phyloP scores from a whole-genome alignment of 2,113 vertebrate species.

The Loxodonta africana region DNA sequence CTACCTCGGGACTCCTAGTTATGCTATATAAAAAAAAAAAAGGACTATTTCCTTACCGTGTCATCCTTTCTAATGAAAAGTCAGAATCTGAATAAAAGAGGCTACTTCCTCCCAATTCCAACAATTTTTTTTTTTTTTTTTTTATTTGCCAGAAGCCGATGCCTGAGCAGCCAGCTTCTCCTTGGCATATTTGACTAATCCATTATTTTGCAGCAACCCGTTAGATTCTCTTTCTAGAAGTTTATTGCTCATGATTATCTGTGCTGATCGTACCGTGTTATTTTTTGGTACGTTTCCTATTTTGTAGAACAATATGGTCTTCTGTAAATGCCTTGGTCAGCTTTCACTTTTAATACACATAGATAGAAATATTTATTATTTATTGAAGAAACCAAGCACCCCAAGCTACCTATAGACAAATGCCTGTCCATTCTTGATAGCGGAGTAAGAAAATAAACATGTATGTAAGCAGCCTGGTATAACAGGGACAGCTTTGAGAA shows the following conservation, averaged over 20 bases:
- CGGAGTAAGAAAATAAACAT: slow-evolving; percentile 34
- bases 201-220: neutral
- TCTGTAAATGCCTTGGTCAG: neutral
- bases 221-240: neutral
- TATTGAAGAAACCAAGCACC: neutral
- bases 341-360: neutral
- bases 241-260: neutral
- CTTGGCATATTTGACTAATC: neutral
- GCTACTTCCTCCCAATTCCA: neutral
- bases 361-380: neutral
- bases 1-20: neutral
- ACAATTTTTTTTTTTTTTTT: neutral
- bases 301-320: neutral
- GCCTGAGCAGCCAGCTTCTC: neutral
- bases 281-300: neutral
- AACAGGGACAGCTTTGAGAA: neutral
- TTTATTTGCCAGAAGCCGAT: neutral
- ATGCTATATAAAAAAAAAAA: no score
- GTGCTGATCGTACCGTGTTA: neutral
- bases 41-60: neutral
- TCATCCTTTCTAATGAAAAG: neutral
- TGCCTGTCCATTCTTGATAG: neutral
- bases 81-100: neutral
- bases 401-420: neutral
- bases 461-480: neutral